Evolutionary conservation across 2,113 vertebrate species (phyloP), one percentile per base, ranked within the genome.

Genomic region (Serinus canaria): DNA sequence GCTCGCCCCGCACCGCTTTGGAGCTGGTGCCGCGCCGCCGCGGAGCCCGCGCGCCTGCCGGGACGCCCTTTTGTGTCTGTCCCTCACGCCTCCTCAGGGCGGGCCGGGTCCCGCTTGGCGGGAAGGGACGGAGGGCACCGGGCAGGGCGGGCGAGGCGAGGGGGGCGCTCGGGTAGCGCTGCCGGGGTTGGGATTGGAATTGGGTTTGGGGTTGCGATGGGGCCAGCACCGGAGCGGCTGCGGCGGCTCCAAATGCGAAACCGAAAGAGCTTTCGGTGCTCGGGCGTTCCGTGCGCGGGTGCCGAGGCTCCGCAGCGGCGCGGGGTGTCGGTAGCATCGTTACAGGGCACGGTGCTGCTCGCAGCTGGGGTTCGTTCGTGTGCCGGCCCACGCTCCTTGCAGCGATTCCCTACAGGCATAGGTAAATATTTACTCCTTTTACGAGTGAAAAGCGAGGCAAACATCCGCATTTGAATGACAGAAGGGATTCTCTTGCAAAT

Each of bases 361-460:
- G 13, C 59, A 3, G 7, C 44, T 9, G 28, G 0, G 55, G 7
- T 1, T 35, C 10, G 0, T 4, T 28, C 14, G 0, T 10, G 58
- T 5, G 3, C 21, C 67, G 10, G 8, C 6, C 37, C 13, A 2
- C 5, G 10, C 20, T n/a, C 3, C 14, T 7, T 28, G 1, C 2
- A 9, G 33, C 4, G 0, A 0, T 66, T 68, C 15, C 9, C 10
- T 23, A 1, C 1, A 39, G 1, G 15, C 5, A 1, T 0, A 4
- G 35, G 1, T 18, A 28, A 49, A 25, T 20, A 28, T 44, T 81
- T 13, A 33, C 23, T 8, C 15, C 1, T 37, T 74, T 46, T 17
- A 5, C 8, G 10, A 15, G 13, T 4, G 33, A 20, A 17, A 37
- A 33, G 15, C 2, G 20, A 2, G 4, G 0, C 9, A 6, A 20